A percentile compares a stretch with the other conserved stretches of the same genome.
phyloP scores from a whole-genome alignment of 2,797 vertebrate species.

The Harpagifer antarcticus region DNA sequence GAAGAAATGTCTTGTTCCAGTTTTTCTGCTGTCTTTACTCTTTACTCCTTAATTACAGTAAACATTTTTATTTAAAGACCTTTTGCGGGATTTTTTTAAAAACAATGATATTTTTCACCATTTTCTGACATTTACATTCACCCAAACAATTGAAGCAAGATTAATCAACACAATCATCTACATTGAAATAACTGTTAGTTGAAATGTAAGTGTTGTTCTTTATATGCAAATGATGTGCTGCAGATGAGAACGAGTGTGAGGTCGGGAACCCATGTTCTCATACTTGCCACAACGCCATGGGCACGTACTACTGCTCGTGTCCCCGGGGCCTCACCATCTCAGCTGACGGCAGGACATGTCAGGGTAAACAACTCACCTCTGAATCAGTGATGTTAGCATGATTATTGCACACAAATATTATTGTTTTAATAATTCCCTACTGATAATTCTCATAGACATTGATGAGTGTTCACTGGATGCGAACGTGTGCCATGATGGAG shows the following conservation, averaged over 20 bases:
- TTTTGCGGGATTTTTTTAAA: too few species aligned
- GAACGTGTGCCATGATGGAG: constrained; percentile 85
- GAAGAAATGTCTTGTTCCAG: too few species aligned
- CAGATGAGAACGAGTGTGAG: constrained; percentile 95
- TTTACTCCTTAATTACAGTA: too few species aligned
- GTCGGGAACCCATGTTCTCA: constrained; percentile 92
- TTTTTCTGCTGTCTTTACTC: too few species aligned
- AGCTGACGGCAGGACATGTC: constrained; percentile 93
- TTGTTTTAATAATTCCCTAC: background rate
- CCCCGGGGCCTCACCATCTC: constrained; percentile 93
- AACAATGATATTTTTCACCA: too few species aligned
- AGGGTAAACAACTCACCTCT: constrained; percentile 83
- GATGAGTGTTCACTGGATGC: constrained; percentile 91
- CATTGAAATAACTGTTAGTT: too few species aligned
- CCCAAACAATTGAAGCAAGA: too few species aligned
- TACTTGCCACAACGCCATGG: constrained; percentile 92
- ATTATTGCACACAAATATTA: background rate
- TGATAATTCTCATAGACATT: constrained; percentile 84
- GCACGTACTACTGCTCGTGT: constrained; percentile 96
- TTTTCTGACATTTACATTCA: too few species aligned
- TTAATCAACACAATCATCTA: too few species aligned
- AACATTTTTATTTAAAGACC: too few species aligned
- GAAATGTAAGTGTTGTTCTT: background rate
- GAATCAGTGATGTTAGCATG: background rate
- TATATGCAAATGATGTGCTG: constrained; percentile 17